phyloP scores from a whole-genome alignment of 1,140 invertebrate species.

The Zaprionus lachaisei region DNA sequence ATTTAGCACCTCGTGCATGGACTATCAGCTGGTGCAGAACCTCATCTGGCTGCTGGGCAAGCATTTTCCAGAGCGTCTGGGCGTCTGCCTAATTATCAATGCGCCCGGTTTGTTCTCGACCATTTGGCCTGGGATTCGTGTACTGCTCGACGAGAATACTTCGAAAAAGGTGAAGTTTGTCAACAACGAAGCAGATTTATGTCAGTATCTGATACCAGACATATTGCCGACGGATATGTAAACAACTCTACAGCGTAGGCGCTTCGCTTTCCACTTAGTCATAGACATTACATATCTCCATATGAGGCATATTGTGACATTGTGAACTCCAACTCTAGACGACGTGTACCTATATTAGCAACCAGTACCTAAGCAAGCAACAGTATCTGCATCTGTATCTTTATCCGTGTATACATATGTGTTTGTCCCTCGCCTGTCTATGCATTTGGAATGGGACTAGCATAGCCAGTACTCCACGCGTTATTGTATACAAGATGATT shows the following conservation, averaged over 20 bases:
- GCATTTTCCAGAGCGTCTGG: slow-evolving; percentile 91
- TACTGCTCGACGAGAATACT: slow-evolving; percentile 91
- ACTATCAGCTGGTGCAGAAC: slow-evolving; percentile 91
- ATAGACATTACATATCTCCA: slow-evolving; percentile 72
- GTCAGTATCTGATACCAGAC: slow-evolving; percentile 90
- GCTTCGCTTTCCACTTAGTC: slow-evolving; percentile 45
- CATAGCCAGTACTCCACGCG: slow-evolving; percentile 50
- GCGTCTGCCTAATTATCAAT: slow-evolving; percentile 90
- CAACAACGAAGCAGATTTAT: slow-evolving; percentile 88
- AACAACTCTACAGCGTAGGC: slow-evolving; percentile 37
- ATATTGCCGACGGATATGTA: slow-evolving; percentile 89
- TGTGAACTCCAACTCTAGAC: slow-evolving; percentile 33
- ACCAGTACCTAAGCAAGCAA: slow-evolving; percentile 65
- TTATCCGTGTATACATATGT: slow-evolving; percentile 4
- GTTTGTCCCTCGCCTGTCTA: slow-evolving; percentile 9
- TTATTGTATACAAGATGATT: slow-evolving; percentile 59
- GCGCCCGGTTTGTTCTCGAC: slow-evolving; percentile 89
- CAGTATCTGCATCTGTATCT: slow-evolving; percentile 24
- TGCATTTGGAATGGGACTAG: slow-evolving; percentile 39
- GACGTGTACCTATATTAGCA: slow-evolving; percentile 52
- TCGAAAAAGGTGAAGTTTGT: slow-evolving; percentile 90
- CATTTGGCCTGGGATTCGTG: slow-evolving; percentile 90
- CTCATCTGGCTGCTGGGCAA: slow-evolving; percentile 90
- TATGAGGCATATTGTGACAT: slow-evolving; percentile 34
- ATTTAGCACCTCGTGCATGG: slow-evolving; percentile 90